phyloP scores from a whole-genome alignment of 2,797 vertebrate species.

The Poecilia gillii region DNA sequence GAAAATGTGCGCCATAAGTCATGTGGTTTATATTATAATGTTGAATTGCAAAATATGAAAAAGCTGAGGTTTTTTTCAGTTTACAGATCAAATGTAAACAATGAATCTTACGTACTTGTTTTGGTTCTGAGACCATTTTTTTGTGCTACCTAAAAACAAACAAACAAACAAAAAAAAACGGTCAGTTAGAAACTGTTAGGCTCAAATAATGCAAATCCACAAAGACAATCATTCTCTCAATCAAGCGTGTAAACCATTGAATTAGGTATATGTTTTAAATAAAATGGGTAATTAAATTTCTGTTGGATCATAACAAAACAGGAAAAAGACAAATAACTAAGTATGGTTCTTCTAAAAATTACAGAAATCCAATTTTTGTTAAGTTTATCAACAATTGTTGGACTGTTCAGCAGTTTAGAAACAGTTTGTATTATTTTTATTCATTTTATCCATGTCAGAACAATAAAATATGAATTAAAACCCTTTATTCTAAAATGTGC shows the following conservation, averaged over 20 bases:
- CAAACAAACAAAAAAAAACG: not conserved
- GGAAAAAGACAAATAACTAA: not conserved
- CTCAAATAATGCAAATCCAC: not conserved
- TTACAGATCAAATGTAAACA: not conserved
- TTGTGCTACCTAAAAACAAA: slow-evolving; percentile 32
- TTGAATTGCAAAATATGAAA: not conserved
- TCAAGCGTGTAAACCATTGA: not conserved
- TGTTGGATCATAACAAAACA: not conserved
- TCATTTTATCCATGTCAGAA: not conserved
- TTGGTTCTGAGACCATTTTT: slow-evolving; percentile 21
- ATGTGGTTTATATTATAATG: not conserved
- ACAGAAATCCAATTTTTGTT: not conserved
- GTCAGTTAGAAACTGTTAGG: not conserved
- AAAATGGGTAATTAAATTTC: not conserved
- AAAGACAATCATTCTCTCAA: not conserved
- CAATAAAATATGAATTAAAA: not conserved
- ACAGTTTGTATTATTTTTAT: not conserved
- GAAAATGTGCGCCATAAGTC: not conserved
- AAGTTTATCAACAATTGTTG: not conserved
- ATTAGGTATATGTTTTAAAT: not conserved
- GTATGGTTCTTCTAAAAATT: not conserved
- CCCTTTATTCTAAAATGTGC: not conserved
- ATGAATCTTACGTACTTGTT: slow-evolving; percentile 31
- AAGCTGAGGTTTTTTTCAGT: not conserved
- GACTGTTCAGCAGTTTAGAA: not conserved